phyloP scores from a whole-genome alignment of 2,888 invertebrate genomes.

The Parnassius glacialis region DNA sequence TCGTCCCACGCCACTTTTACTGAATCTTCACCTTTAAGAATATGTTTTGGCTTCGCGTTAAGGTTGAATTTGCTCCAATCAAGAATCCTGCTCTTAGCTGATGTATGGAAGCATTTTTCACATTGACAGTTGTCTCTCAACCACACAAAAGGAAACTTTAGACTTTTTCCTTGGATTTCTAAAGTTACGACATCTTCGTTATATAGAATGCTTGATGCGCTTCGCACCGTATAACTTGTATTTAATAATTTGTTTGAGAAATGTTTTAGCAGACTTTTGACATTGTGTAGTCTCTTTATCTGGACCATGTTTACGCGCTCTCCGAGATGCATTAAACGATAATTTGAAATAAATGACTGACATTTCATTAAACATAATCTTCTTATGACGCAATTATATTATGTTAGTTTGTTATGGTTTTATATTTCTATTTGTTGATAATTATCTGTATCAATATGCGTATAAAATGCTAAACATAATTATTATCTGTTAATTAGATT shows the following conservation, averaged over 20 bases:
- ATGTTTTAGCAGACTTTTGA: neutral
- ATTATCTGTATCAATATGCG: too few relatives aligned
- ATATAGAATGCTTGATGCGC: neutral
- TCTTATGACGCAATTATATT: constrained; percentile 5
- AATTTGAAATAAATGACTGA: neutral
- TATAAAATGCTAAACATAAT: too few relatives aligned
- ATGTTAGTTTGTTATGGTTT: neutral
- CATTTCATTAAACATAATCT: constrained; percentile 1
- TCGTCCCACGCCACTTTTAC: constrained; percentile 83
- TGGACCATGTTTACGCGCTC: constrained; percentile 19
- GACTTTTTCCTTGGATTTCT: constrained; percentile 50
- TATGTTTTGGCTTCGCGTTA: constrained; percentile 63
- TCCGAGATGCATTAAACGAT: constrained; percentile 5
- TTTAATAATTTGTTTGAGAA: constrained; percentile 1
- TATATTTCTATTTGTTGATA: too few relatives aligned
- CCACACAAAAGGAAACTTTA: constrained; percentile 84
- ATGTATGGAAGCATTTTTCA: constrained; percentile 81
- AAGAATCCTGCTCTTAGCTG: constrained; percentile 82
- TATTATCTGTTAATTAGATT: too few relatives aligned
- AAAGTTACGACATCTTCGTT: constrained; percentile 48
- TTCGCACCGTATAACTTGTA: neutral
- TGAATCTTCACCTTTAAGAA: constrained; percentile 46
- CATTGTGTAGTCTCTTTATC: constrained; percentile 15
- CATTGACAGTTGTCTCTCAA: constrained; percentile 88
- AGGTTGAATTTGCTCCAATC: constrained; percentile 82